Conservation (phyloP, 2,797 vertebrate genomes). For the Tinamus major region DNA sequence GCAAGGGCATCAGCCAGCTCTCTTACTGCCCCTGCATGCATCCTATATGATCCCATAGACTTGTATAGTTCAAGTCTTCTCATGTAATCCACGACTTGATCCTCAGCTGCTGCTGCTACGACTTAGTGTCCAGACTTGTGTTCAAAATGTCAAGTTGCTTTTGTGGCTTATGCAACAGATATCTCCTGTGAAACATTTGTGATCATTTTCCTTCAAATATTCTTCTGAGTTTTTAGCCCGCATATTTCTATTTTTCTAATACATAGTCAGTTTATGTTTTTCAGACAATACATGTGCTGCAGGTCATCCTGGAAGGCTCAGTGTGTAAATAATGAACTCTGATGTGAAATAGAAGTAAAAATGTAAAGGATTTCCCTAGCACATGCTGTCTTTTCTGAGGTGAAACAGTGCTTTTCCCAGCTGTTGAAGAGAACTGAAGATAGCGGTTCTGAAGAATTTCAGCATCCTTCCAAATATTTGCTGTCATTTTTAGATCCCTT, state of each 20-base stretch:
- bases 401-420: background rate
- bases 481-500: background rate
- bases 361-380: background rate
- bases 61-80: background rate
- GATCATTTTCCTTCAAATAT: background rate
- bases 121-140: background rate
- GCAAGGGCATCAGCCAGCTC: too few relatives aligned
- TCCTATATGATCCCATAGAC: background rate
- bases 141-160: background rate
- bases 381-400: background rate
- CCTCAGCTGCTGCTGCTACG: background rate
- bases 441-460: background rate
- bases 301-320: background rate
- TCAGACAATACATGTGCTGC: background rate
- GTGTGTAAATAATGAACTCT: background rate
- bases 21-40: too few relatives aligned
- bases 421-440: background rate
- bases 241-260: background rate
- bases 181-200: background rate
- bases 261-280: background rate
- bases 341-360: background rate
- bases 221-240: background rate
- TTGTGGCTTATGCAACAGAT: background rate
- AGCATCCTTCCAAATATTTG: background rate
- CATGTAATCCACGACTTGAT: background rate